Percentiles rank a stretch among this genome's conserved stretches.
These are phyloP conservation scores for Austrofundulus limnaeus DNA, from an alignment of 2,113 vertebrate genomes.

Conservation along the genomic window DNA sequence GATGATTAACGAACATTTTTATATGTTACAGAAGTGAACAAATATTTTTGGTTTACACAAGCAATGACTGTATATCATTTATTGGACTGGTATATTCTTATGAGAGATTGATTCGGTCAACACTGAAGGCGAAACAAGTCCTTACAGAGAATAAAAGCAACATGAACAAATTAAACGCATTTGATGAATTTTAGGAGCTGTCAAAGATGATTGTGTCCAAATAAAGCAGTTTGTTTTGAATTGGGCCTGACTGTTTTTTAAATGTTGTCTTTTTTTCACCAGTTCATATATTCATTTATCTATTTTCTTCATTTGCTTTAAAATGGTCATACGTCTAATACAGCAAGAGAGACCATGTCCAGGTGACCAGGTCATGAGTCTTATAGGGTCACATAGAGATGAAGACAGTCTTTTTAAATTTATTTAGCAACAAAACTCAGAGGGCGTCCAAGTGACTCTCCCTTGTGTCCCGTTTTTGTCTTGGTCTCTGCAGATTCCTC, in stretches of 20 bases:
- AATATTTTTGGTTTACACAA: conserved; percentile 35
- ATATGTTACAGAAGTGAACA: conserved; percentile 17
- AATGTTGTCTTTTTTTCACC: conserved; percentile 9
- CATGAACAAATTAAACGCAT: conserved; percentile 1
- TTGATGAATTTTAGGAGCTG: not conserved
- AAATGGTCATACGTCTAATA: too few species aligned
- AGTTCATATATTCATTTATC: not conserved
- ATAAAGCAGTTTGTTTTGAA: conserved; percentile 21
- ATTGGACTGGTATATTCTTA: not conserved
- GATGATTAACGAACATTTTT: conserved; percentile 18
- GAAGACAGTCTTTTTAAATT: too few species aligned
- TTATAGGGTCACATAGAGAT: too few species aligned
- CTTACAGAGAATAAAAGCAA: not conserved
- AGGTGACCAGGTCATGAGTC: too few species aligned
- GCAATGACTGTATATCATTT: conserved; percentile 2
- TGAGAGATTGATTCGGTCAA: conserved; percentile 13
- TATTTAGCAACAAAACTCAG: too few species aligned
- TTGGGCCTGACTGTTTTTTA: conserved; percentile 11
- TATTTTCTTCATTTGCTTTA: too few species aligned
- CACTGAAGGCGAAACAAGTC: conserved; percentile 14
- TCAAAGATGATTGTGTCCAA: conserved; percentile 6
- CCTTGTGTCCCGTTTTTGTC: too few species aligned
- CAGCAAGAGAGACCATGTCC: too few species aligned
- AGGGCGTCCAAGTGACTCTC: too few species aligned
- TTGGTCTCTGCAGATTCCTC: too few species aligned